These are phyloP conservation scores for Thymallus thymallus DNA, from an alignment of 2,113 vertebrate genomes.

Conservation along the genomic window DNA sequence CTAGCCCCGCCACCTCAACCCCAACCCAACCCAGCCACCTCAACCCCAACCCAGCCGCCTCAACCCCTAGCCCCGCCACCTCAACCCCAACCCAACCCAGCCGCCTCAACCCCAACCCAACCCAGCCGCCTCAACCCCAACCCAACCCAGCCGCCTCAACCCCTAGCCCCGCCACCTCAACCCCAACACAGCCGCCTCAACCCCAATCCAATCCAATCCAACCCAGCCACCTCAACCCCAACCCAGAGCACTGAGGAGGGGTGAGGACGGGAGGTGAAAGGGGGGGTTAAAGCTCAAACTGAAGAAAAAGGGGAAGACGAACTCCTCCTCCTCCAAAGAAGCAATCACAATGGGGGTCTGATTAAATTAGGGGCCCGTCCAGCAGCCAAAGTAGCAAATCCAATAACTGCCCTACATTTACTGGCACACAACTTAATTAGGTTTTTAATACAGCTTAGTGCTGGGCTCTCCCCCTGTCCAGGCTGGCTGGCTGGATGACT, in stretches of 20 bases:
- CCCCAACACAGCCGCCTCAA: neutral
- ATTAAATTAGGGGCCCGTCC: constrained; percentile 73
- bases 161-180: neutral
- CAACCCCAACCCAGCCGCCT: neutral
- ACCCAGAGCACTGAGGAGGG: neutral
- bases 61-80: too few relatives aligned
- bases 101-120: neutral
- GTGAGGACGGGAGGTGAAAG: neutral
- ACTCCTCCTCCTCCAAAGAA: too few relatives aligned
- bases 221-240: neutral
- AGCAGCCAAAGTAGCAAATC: constrained; percentile 84
- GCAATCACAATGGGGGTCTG: constrained; percentile 58
- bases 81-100: neutral
- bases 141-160: neutral
- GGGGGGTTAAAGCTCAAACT: constrained; percentile 28
- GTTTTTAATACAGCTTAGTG: constrained; percentile 91
- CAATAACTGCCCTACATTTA: constrained; percentile 82
- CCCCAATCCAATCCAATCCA: neutral
- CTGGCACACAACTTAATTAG: constrained; percentile 91
- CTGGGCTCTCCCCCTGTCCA: constrained; percentile 54
- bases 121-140: neutral
- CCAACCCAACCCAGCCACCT: neutral
- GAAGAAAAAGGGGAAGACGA: constrained; percentile 25
- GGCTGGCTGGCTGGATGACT: constrained; percentile 65
- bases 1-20: too few relatives aligned